Percentiles rank a stretch among this genome's conserved stretches.
These are phyloP conservation scores for Stomatorhinus walkeri DNA, from an alignment of 2,797 vertebrate genomes.

Conservation along the genomic window DNA sequence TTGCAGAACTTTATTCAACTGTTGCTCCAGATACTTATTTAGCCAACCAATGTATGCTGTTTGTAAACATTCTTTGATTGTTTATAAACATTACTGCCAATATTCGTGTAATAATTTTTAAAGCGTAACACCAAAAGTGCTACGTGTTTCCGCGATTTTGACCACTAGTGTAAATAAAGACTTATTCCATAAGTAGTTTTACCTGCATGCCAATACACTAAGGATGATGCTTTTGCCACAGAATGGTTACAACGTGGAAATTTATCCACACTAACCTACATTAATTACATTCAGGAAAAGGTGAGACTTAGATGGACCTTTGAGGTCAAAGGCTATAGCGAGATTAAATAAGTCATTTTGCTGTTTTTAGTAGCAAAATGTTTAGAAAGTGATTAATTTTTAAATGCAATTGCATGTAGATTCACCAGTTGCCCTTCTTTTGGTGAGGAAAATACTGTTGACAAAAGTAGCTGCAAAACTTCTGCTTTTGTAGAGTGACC, in stretches of 20 bases:
- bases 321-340: background rate
- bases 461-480: background rate
- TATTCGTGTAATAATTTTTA: background rate
- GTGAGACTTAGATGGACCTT: background rate
- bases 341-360: background rate
- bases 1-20: background rate
- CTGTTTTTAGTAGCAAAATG: background rate
- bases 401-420: background rate
- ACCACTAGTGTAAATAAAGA: background rate
- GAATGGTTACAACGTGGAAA: background rate
- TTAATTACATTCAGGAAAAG: background rate
- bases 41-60: background rate
- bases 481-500: slow-evolving; percentile 32
- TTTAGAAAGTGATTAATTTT: background rate
- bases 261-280: background rate
- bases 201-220: background rate
- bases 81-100: background rate
- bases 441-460: background rate
- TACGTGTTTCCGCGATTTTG: background rate
- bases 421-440: background rate
- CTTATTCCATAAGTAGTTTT: background rate
- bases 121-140: background rate
- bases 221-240: background rate
- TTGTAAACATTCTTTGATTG: background rate
- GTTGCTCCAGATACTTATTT: background rate